Percentiles rank a stretch among this genome's conserved stretches.
Conservation (phyloP, 2,888 invertebrate genomes). For the Drosophila engyochracea region DNA sequence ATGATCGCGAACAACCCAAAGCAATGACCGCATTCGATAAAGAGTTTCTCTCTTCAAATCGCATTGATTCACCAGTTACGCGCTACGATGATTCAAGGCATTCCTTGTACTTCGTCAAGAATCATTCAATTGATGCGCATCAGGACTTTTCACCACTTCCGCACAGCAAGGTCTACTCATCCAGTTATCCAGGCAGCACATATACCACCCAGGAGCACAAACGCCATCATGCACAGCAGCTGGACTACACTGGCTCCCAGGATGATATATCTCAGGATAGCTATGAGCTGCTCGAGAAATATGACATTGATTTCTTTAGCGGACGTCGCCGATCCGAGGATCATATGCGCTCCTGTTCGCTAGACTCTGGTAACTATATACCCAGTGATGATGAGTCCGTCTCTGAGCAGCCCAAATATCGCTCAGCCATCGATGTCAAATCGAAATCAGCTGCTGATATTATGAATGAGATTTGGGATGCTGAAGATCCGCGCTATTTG, state of each 20-base stretch:
- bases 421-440: conserved; percentile 87
- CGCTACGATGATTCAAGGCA: conserved; percentile 90
- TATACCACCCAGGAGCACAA: conserved; percentile 86
- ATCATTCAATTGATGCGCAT: conserved; percentile 89
- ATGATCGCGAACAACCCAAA: conserved; percentile 86
- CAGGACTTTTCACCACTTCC: conserved; percentile 88
- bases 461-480: conserved; percentile 91
- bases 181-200: conserved; percentile 93
- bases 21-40: conserved; percentile 86
- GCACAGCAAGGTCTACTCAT: conserved; percentile 92
- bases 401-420: conserved; percentile 87
- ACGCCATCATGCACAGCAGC: conserved; percentile 87
- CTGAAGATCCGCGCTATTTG: conserved; percentile 91
- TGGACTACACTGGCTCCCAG: conserved; percentile 89
- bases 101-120: conserved; percentile 87
- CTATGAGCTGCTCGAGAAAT: conserved; percentile 93
- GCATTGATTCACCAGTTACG: conserved; percentile 90
- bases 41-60: conserved; percentile 85
- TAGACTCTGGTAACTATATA: conserved; percentile 92
- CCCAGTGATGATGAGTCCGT: conserved; percentile 90
- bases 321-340: conserved; percentile 85
- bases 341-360: conserved; percentile 89
- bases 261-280: conserved; percentile 95
- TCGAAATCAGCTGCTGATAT: conserved; percentile 90
- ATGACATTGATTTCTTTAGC: conserved; percentile 86